phyloP scores from a whole-genome alignment of 2,888 invertebrate species.

The Stictocephala bisonia region DNA sequence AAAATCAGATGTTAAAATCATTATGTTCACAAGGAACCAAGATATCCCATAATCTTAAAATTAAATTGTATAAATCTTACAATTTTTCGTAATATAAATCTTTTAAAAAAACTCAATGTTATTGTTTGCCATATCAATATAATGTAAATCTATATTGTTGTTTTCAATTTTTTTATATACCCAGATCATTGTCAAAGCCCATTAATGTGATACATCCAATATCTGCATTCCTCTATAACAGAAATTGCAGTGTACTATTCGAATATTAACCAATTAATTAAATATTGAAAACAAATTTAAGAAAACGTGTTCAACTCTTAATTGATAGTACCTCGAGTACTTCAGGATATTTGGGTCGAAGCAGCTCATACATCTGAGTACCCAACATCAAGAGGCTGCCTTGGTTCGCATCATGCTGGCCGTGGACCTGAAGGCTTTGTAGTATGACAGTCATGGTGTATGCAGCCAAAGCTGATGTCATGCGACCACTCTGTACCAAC shows the following conservation, averaged over 20 bases:
- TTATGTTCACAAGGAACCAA: no score
- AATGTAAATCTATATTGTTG: no score
- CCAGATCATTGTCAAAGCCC: no score
- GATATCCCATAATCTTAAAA: no score
- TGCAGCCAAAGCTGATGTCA: constrained; percentile 75
- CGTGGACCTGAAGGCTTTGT: constrained; percentile 85
- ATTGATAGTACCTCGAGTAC: constrained; percentile 72
- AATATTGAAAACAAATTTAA: neutral
- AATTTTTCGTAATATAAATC: no score
- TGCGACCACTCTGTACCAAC: constrained; percentile 72
- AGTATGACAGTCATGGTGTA: constrained; percentile 78
- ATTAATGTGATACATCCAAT: no score
- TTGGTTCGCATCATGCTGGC: constrained; percentile 91
- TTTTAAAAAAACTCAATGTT: neutral
- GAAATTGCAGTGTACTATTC: neutral
- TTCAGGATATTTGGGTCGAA: constrained; percentile 81
- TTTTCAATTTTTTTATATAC: no score
- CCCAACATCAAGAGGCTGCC: constrained; percentile 68
- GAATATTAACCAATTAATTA: neutral
- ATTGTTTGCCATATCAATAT: neutral
- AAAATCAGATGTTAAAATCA: no score
- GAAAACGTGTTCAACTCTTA: neutral
- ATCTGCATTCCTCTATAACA: no score
- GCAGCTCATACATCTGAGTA: constrained; percentile 84
- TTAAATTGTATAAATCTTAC: no score